A percentile compares a stretch with the other conserved stretches of the same genome.
phyloP scores from a whole-genome alignment of 1,140 invertebrate genomes.

The Agraylea sexmaculata region DNA sequence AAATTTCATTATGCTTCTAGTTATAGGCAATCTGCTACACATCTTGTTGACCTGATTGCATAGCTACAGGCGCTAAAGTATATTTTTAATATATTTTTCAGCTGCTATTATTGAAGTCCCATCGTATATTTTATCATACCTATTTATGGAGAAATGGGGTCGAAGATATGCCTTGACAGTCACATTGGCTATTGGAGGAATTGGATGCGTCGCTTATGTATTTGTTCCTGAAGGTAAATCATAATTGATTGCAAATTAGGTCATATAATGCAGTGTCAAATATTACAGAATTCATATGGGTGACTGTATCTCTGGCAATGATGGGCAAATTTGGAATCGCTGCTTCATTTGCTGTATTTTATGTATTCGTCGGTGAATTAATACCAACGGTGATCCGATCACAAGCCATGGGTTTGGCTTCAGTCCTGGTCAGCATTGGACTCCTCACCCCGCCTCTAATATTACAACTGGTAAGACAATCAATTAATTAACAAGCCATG shows the following conservation, averaged over 20 bases:
- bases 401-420: slow-evolving; percentile 56
- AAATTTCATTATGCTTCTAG: no score
- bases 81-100: slow-evolving; percentile 21
- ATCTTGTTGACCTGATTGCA: no score
- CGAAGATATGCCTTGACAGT: slow-evolving; percentile 57
- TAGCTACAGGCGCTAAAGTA: no score
- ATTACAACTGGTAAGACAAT: slow-evolving; percentile 45
- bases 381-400: slow-evolving; percentile 52
- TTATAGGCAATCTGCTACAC: no score
- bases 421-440: slow-evolving; percentile 52
- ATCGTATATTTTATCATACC: slow-evolving; percentile 61
- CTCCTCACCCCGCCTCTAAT: slow-evolving; percentile 57
- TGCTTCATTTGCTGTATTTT: slow-evolving; percentile 54
- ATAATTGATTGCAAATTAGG: slow-evolving; percentile 12
- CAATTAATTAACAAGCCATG: neutral
- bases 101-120: slow-evolving; percentile 63
- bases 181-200: slow-evolving; percentile 56
- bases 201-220: slow-evolving; percentile 57
- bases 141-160: slow-evolving; percentile 54
- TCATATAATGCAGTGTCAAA: slow-evolving; percentile 1
- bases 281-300: slow-evolving; percentile 44
- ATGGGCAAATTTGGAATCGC: slow-evolving; percentile 51
- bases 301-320: slow-evolving; percentile 51
- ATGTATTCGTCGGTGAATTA: slow-evolving; percentile 53
- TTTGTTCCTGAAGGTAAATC: slow-evolving; percentile 55